Conservation (phyloP, 2,888 invertebrate species). For the Leptinotarsa peninsularis region DNA sequence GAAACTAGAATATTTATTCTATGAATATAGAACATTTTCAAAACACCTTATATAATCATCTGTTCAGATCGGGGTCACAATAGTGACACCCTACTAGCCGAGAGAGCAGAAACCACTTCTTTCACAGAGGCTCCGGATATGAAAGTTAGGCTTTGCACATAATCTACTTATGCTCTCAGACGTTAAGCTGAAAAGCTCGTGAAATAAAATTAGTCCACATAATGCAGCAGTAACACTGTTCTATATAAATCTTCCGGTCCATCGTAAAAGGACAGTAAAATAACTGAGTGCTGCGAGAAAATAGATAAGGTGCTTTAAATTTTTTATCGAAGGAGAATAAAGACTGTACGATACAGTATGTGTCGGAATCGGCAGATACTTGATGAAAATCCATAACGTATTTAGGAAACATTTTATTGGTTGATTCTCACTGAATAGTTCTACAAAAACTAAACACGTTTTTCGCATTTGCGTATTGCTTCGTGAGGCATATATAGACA, state of each 20-base stretch:
- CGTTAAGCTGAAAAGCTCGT: constrained; percentile 1
- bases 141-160: constrained; percentile 22
- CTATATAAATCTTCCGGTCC: constrained; percentile 2
- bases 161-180: constrained; percentile 21
- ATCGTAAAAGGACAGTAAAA: neutral
- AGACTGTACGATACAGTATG: neutral
- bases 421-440: no score
- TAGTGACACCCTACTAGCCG: neutral
- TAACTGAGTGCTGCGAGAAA: neutral
- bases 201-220: constrained; percentile 30
- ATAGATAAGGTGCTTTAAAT: constrained; percentile 24
- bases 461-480: no score
- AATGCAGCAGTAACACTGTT: constrained; percentile 16
- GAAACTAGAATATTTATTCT: no score
- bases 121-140: neutral
- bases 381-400: no score
- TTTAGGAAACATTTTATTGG: no score
- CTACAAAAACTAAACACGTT: no score
- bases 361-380: no score
- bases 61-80: neutral
- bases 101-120: neutral
- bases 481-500: no score
- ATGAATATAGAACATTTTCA: neutral
- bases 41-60: neutral
- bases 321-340: neutral